Percentiles rank a stretch among this genome's conserved stretches.
Evolutionary conservation across 2,888 invertebrate species (phyloP).

Genomic region (Encarsia formosa): DNA sequence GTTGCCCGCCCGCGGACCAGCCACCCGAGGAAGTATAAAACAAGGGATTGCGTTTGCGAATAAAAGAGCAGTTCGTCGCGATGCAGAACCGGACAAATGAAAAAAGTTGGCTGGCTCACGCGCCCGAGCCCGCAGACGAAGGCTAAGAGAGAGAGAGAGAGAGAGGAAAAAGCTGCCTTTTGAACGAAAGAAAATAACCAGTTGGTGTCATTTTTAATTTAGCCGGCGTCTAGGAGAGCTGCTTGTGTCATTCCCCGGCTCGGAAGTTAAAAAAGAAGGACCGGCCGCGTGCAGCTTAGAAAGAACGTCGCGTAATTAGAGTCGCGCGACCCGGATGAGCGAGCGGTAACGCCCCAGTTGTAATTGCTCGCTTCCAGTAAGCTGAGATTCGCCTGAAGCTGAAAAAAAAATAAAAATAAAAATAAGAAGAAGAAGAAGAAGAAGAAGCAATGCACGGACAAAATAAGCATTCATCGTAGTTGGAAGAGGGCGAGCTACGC

Average conservation of each 20-base stretch:
- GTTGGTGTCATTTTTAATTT: constrained; percentile 18
- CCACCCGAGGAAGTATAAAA: too few species aligned
- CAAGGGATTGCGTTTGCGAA: too few species aligned
- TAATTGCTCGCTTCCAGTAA: constrained; percentile 2
- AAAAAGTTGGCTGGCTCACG: too few species aligned
- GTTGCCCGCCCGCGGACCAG: too few species aligned
- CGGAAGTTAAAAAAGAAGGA: too few species aligned
- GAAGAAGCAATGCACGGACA: background rate
- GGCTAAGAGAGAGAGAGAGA: too few species aligned
- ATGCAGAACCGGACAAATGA: too few species aligned
- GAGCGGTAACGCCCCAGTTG: background rate
- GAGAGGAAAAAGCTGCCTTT: too few species aligned
- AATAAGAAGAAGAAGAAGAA: background rate
- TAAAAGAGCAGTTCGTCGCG: too few species aligned
- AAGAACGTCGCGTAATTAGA: constrained; percentile 8
- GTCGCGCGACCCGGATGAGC: background rate
- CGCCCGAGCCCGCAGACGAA: too few species aligned
- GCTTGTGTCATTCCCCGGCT: too few species aligned
- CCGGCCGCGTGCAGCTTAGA: background rate
- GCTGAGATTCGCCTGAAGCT: background rate
- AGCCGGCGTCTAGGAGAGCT: background rate
- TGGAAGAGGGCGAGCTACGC: background rate
- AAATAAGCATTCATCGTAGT: background rate
- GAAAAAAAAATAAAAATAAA: background rate
- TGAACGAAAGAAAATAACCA: too few species aligned